Evolutionary conservation across 1,140 invertebrate genomes (phyloP).

Genomic region (Macrobrachium nipponense): DNA sequence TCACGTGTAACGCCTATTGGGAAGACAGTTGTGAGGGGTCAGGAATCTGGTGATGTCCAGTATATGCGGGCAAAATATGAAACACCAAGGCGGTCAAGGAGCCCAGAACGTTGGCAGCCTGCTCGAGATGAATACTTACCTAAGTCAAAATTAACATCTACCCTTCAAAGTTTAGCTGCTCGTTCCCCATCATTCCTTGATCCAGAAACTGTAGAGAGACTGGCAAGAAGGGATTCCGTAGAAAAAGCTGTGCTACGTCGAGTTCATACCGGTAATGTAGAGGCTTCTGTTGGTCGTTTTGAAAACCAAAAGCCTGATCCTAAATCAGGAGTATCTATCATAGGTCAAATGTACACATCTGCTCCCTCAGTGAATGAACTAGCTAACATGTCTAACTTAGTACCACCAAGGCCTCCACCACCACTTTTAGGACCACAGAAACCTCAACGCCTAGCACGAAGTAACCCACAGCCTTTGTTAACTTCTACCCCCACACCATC

Average conservation of each 20-base stretch:
- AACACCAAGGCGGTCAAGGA: conserved; percentile 51
- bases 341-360: conserved; percentile 85
- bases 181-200: conserved; percentile 64
- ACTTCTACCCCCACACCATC: conserved; percentile 62
- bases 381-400: conserved; percentile 80
- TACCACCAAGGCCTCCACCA: conserved; percentile 82
- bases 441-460: conserved; percentile 71
- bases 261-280: conserved; percentile 61
- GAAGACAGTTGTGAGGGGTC: conserved; percentile 71
- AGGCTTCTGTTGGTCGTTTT: conserved; percentile 52
- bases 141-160: conserved; percentile 79
- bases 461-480: conserved; percentile 66
- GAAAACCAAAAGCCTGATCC: conserved; percentile 40
- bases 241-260: conserved; percentile 61
- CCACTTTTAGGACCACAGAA: conserved; percentile 70
- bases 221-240: conserved; percentile 56
- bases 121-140: conserved; percentile 81
- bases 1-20: conserved; percentile 58
- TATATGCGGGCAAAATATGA: conserved; percentile 65
- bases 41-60: conserved; percentile 75
- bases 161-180: conserved; percentile 65
- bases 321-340: conserved; percentile 73
- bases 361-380: conserved; percentile 82
- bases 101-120: conserved; percentile 61
- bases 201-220: conserved; percentile 57